A percentile compares a stretch with the other conserved stretches of the same genome.
phyloP scores from a whole-genome alignment of 1,140 invertebrate genomes.

The Sycobia sp. region DNA sequence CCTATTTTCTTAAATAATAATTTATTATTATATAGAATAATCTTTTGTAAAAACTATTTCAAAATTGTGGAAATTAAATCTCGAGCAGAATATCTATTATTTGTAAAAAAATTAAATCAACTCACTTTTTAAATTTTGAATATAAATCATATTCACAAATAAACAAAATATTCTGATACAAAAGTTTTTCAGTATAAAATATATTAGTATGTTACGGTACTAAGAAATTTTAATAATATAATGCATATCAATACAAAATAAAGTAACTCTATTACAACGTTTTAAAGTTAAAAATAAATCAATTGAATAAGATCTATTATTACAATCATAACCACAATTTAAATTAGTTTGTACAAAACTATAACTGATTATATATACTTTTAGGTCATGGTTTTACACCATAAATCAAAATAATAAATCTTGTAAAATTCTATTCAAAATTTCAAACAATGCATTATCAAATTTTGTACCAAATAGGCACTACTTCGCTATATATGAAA shows the following conservation, averaged over 20 bases:
- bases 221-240: not conserved
- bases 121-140: not conserved
- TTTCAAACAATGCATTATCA: slow-evolving; percentile 19
- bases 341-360: slow-evolving; percentile 12
- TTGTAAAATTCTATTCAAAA: slow-evolving; percentile 2
- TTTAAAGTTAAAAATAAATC: not conserved
- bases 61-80: slow-evolving; percentile 11
- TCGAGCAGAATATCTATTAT: not conserved
- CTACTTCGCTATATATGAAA: not conserved
- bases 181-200: not conserved
- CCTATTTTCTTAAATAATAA: not conserved
- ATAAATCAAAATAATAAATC: slow-evolving; percentile 9
- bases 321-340: slow-evolving; percentile 16
- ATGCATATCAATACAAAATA: slow-evolving; percentile 8
- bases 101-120: not conserved
- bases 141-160: not conserved
- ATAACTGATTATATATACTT: not conserved
- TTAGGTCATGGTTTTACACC: not conserved
- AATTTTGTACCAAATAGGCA: not conserved
- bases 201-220: slow-evolving; percentile 2
- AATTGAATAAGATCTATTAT: slow-evolving; percentile 2
- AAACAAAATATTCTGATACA: not conserved
- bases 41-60: slow-evolving; percentile 17
- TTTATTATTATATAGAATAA: slow-evolving; percentile 12
- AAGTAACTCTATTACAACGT: not conserved